Base-by-base conservation (phyloP, 1,140 invertebrate species). In the Drosophila ercepeae region DNA sequence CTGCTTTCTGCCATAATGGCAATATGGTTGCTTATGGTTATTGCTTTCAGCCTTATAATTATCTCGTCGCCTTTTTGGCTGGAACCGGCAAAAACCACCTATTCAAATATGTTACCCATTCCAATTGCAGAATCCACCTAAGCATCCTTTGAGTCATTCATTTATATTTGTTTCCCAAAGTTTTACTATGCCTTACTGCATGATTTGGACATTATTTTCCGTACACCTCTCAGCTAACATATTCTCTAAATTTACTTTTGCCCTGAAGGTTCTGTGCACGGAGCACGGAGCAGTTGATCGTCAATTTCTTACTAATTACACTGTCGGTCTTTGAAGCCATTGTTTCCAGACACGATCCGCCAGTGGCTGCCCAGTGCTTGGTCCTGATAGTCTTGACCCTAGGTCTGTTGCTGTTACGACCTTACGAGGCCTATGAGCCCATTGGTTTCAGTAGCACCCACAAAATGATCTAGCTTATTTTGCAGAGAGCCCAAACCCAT, bases 351-450 rank as follows among this genome's bases (percentile, higher is more conserved):
- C 45, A 46, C 2, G 36, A 83, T 3, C 79, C 60, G 5, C 13
- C 46, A 11, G 48, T 73, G 9, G 67, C 63, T 1, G 9, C 18
- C 5, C 58, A 74, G 45, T 84, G 79, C 23, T 19, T 76, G 0
- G 2, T 76, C 3, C 52, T 75, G 1, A 79, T 79, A 63, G 0
- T 46, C 0, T 19, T 84, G 8, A 48, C 58, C 0, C 32, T 84
- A 21, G 36, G 54, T 0, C 71, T n/a, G n/a, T n/a, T n/a, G n/a
- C n/a, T n/a, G n/a, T n/a, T n/a, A n/a, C n/a, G n/a, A 75, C 32
- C 67, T 69, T 86, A 69, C 21, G 65, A 64, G 4, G 51, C 57
- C 0, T 86, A 76, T 21, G 72, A 72, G 7, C 51, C 61, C 1
- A 36, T 19, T 13, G 50, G 69, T 0, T 65, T 63, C 1, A 14